Percentiles rank a stretch among this genome's conserved stretches.
Conservation (phyloP, 1,140 invertebrate species). For the Teleogryllus occipitalis region DNA sequence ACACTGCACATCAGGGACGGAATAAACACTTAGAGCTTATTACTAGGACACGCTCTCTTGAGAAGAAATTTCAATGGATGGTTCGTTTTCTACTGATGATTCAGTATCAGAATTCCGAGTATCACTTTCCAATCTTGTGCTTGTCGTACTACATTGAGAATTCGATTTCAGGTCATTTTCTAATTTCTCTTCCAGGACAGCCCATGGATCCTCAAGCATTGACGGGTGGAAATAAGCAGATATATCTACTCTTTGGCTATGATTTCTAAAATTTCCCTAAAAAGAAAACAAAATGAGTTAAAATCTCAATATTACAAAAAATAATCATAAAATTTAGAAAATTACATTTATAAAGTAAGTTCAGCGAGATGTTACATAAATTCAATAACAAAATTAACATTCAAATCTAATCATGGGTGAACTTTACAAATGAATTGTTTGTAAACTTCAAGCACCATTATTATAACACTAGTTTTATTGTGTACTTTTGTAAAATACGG, state of each 20-base stretch:
- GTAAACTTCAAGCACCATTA: background rate
- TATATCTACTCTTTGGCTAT: constrained; percentile 8
- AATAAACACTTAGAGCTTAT: background rate
- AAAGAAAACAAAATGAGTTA: constrained; percentile 5
- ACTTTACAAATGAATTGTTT: background rate
- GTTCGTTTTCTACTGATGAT: background rate
- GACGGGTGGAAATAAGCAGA: constrained; percentile 19
- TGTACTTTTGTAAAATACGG: background rate
- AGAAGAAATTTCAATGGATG: background rate
- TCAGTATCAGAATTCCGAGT: background rate
- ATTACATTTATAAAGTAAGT: background rate
- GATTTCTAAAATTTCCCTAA: background rate
- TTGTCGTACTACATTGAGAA: background rate
- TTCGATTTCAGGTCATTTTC: background rate
- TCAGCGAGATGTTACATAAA: background rate
- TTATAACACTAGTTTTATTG: background rate
- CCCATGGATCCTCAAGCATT: constrained; percentile 22
- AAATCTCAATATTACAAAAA: background rate
- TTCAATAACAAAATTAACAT: background rate
- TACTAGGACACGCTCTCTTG: background rate
- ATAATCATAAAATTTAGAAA: background rate
- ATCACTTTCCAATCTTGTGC: background rate
- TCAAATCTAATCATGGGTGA: background rate
- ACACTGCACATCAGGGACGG: background rate
- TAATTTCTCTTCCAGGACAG: constrained; percentile 18